Percentiles rank a stretch among this genome's conserved stretches.
Conservation (phyloP, 2,113 vertebrate species). For the Gadus macrocephalus region DNA sequence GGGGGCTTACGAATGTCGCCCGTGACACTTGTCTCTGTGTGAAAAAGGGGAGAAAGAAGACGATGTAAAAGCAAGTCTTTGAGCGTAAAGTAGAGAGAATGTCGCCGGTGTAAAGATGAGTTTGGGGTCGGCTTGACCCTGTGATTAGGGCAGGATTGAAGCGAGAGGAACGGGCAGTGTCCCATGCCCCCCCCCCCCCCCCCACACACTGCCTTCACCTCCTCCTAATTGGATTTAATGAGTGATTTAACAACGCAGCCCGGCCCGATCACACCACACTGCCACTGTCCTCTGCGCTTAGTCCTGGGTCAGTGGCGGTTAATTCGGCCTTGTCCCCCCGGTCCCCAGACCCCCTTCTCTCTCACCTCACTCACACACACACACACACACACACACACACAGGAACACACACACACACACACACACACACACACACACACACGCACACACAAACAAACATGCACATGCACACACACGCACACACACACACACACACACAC, state of each 20-base stretch:
- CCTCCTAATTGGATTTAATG: conserved; percentile 77
- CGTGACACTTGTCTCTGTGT: too few relatives aligned
- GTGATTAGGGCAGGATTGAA: conserved; percentile 29
- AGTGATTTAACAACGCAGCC: conserved; percentile 73
- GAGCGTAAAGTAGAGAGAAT: neutral
- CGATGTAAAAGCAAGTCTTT: too few relatives aligned
- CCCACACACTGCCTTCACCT: conserved; percentile 18
- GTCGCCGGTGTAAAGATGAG: neutral
- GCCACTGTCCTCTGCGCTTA: conserved; percentile 57
- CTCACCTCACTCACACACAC: conserved; percentile 26
- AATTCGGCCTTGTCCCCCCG: conserved; percentile 34
- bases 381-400: neutral
- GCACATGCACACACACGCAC: too few relatives aligned
- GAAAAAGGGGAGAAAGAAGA: neutral
- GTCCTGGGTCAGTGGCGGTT: conserved; percentile 56
- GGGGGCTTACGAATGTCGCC: too few relatives aligned
- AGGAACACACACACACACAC: neutral
- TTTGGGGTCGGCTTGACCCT: neutral
- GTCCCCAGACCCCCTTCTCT: conserved; percentile 13
- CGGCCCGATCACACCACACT: conserved; percentile 67
- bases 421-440: neutral
- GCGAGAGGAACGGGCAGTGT: conserved; percentile 26
- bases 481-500: neutral
- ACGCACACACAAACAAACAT: too few relatives aligned
- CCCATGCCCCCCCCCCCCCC: conserved; percentile 35